These are phyloP conservation scores for Amphipoea oculea DNA, from an alignment of 2,888 invertebrate species.

Conservation along the genomic window DNA sequence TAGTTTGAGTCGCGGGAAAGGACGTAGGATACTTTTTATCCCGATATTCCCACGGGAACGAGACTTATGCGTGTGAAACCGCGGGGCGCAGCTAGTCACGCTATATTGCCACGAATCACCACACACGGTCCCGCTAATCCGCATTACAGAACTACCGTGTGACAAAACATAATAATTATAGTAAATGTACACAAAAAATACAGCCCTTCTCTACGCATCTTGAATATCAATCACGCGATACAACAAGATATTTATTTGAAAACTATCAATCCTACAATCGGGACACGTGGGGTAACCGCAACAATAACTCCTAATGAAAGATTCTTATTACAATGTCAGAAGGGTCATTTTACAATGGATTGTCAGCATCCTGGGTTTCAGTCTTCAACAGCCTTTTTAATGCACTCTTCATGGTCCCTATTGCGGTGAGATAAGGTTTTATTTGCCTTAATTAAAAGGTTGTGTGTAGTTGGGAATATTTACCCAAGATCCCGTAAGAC, in stretches of 20 bases:
- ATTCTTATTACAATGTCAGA: constrained; percentile 46
- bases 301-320: constrained; percentile 53
- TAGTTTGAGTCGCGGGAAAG: too few relatives aligned
- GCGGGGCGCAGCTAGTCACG: background rate
- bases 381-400: constrained; percentile 24
- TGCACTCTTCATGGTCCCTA: constrained; percentile 17
- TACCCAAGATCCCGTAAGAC: constrained; percentile 47
- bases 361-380: constrained; percentile 28
- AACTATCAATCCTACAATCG: constrained; percentile 67
- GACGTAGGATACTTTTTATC: too few relatives aligned
- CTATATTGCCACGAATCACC: constrained; percentile 16
- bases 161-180: constrained; percentile 53
- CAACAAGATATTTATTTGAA: constrained; percentile 67
- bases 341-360: constrained; percentile 43
- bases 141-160: constrained; percentile 50
- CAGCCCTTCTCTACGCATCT: constrained; percentile 57
- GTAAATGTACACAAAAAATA: constrained; percentile 51
- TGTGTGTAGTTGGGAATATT: constrained; percentile 32
- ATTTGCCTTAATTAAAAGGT: constrained; percentile 5
- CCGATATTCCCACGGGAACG: too few relatives aligned
- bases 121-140: constrained; percentile 23
- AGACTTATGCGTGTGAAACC: too few relatives aligned
- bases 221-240: constrained; percentile 65
- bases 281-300: constrained; percentile 50
- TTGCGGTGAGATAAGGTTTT: constrained; percentile 20